These are phyloP conservation scores for Pterocles burchelli DNA, from an alignment of 2,113 vertebrate species.

Conservation along the genomic window DNA sequence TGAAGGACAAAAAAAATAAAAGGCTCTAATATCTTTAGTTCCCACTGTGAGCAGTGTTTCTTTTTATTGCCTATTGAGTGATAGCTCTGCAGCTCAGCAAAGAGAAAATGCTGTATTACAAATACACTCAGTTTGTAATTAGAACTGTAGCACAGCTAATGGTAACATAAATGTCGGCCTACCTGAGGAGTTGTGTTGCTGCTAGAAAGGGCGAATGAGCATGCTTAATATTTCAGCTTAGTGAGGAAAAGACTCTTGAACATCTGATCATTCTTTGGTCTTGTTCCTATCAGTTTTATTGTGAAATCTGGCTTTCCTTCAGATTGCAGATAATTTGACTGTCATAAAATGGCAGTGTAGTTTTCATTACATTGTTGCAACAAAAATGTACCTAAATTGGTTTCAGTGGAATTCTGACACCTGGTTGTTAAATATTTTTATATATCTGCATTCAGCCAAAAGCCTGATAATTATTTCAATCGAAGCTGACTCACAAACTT, in stretches of 20 bases:
- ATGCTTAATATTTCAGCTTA: not conserved
- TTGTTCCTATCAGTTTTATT: not conserved
- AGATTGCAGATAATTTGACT: constrained; percentile 32
- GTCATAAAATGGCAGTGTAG: not conserved
- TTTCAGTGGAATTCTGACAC: constrained; percentile 12
- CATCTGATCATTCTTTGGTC: constrained; percentile 2
- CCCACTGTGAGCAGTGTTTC: not conserved
- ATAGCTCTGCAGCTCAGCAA: not conserved
- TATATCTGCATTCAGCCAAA: not conserved
- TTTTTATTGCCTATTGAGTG: not conserved
- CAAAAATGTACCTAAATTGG: not conserved
- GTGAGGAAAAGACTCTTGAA: not conserved
- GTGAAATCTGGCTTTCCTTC: constrained; percentile 13
- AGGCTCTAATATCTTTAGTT: not conserved
- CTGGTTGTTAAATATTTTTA: constrained; percentile 37
- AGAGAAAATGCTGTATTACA: not conserved
- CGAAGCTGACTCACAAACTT: not conserved
- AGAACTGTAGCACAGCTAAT: not conserved
- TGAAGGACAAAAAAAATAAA: rapidly evolving
- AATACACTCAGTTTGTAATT: not conserved
- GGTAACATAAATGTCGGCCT: not conserved
- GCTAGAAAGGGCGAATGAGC: not conserved
- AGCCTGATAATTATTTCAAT: not conserved
- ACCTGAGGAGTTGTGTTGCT: not conserved
- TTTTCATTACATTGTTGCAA: constrained; percentile 28